Base-by-base conservation (phyloP, 2,888 invertebrate genomes). In the Sacculina carcini region DNA sequence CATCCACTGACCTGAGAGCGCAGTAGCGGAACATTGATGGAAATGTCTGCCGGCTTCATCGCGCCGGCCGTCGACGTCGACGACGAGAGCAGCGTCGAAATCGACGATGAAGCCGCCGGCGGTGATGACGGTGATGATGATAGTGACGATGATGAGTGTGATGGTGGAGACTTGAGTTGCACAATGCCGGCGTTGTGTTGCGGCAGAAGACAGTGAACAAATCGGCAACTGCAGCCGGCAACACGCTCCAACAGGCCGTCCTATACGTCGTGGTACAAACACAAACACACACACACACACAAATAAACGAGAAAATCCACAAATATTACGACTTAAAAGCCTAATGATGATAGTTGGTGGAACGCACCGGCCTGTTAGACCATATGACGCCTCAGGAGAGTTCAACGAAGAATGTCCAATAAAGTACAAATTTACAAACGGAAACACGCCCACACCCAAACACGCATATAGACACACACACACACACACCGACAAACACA, bases 221-320 rank as follows among this genome's bases (percentile, higher is more conserved):
- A 94, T 64, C 85, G 80, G 48, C 85, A 68, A 63, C 79, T 78
- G 31, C 87, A 86, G 54, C 90, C 75, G 5, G 87, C 73, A 53
- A 94, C 63, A 2, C 85, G 85, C 64, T 92, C 92, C 53, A 92
- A 76, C 6, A 94, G 72, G 32, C 87, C 86, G 66, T 94, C 94
- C 79, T 79, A 64, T 9, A 67, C 67, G 57, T 54, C 55, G 56
- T 52, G 38, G 29, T 42, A n/a, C 21, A 51, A 4, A n/a, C 40
- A 24, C 14, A 6, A 14, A 6, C 14, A 31, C 7, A 3, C n/a
- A 31, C 31, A 48, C 21, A 48, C 32, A 19, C 9, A 48, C 12
- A n/a, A 34, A 12, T 14, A 26, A 16, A 31, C 16, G 9, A 38
- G 16, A 3, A 7, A 1, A 38, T 12, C 7, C 9, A 38, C 12